Conservation (phyloP, 2,888 invertebrate species). For the Himalopsyche anomala region DNA sequence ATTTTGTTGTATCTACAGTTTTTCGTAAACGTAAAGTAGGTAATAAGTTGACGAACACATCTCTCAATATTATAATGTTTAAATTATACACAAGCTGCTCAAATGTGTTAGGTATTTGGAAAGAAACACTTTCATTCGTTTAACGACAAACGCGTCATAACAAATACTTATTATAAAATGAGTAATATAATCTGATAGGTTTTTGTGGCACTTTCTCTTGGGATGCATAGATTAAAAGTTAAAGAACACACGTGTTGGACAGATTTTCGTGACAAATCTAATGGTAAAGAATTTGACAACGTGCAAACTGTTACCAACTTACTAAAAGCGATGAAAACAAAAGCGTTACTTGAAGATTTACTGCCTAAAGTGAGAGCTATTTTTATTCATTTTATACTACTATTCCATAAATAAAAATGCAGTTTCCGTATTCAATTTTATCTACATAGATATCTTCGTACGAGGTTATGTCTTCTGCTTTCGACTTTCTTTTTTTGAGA, state of each 20-base stretch:
- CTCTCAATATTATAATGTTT: no score
- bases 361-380: constrained; percentile 17
- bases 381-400: constrained; percentile 5
- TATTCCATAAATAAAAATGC: not conserved
- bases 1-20: no score
- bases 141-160: not conserved
- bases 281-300: constrained; percentile 15
- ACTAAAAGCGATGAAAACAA: constrained; percentile 22
- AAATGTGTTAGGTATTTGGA: not conserved
- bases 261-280: not conserved
- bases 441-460: not conserved
- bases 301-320: not conserved
- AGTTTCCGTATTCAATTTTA: not conserved
- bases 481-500: no score
- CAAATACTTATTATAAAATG: not conserved
- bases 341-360: constrained; percentile 35
- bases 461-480: not conserved
- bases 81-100: no score
- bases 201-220: constrained; percentile 22
- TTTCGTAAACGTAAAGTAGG: no score
- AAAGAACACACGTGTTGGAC: constrained; percentile 28
- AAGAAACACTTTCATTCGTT: not conserved
- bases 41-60: no score
- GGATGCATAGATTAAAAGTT: constrained; percentile 27
- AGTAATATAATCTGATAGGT: not conserved